Evolutionary conservation across 2,113 vertebrate species (phyloP), one percentile per base, ranked within the genome.

Genomic region (Globicephala melas): DNA sequence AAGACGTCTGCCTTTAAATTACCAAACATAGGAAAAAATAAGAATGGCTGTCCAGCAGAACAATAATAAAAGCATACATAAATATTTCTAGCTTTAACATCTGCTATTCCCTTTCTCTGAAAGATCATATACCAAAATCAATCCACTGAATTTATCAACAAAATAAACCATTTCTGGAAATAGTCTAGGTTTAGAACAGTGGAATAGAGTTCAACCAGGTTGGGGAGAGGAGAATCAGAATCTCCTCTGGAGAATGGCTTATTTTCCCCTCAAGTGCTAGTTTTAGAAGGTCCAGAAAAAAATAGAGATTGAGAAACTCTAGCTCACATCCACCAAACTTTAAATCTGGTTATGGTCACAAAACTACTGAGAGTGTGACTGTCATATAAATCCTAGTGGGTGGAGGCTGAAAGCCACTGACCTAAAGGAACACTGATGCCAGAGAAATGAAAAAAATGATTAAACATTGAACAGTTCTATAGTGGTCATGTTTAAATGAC

Each of bases 161-260:
- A 96, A 95, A 90, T 6, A 77, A 96, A 87, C 28, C 15, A 86
- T 80, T 91, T 97, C 82, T 74, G 62, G 47, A 83, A 82, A 96
- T 55, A 21, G 23, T 77, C 50, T 86, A 68, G 15, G 8, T 82
- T 97, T 80, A 76, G 62, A 89, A 63, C 23, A 74, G 55, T 44
- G 67, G 63, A 41, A 47, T 1, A 77, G 47, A 13, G 23, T 28
- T 89, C 58, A 63, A 53, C n/a, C 47, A 86, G 11, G 10, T 25
- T 10, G 31, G 26, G 26, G 26, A 85, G 23, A 83, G 5, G 17
- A 87, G 26, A 80, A 70, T 47, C n/a, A 68, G 62, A 71, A 53
- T 68, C 28, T 71, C 53, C 71, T 90, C n/a, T 44, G n/a, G 28
- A 60, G 0, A 3, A 14, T 62, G 53, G 15, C 8, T 92, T 65